A percentile compares a stretch with the other conserved stretches of the same genome.
Evolutionary conservation across 2,888 invertebrate species (phyloP).

Genomic region (Drosophila mulleri): DNA sequence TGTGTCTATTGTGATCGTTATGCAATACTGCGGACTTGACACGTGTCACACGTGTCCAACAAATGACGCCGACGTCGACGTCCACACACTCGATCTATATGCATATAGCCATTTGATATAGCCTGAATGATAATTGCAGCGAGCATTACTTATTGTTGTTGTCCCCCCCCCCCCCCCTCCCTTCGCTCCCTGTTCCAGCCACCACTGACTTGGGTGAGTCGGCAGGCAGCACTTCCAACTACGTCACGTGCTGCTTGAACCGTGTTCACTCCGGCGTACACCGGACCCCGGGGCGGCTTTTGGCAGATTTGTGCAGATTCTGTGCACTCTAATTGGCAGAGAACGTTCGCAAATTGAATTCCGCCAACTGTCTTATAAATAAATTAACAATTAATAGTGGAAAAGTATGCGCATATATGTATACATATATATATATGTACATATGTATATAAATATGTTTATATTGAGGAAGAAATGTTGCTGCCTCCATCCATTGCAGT

Average conservation of each 20-base stretch:
- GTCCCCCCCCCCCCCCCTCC: neutral
- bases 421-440: neutral
- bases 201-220: neutral
- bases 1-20: constrained; percentile 6
- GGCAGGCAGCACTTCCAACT: neutral
- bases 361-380: constrained; percentile 53
- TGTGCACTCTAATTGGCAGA: constrained; percentile 49
- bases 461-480: neutral
- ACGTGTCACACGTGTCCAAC: constrained; percentile 9
- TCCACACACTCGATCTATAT: neutral
- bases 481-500: neutral
- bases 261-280: constrained; percentile 10
- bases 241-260: constrained; percentile 28
- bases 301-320: constrained; percentile 68
- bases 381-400: constrained; percentile 52
- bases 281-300: constrained; percentile 42
- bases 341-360: constrained; percentile 40
- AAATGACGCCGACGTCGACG: neutral
- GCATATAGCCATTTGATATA: neutral
- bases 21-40: constrained; percentile 15
- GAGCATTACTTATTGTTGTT: neutral
- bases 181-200: neutral
- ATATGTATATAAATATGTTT: neutral
- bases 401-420: neutral
- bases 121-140: neutral